These are phyloP conservation scores for Gallinago media DNA, from an alignment of 2,113 vertebrate genomes.

Conservation along the genomic window DNA sequence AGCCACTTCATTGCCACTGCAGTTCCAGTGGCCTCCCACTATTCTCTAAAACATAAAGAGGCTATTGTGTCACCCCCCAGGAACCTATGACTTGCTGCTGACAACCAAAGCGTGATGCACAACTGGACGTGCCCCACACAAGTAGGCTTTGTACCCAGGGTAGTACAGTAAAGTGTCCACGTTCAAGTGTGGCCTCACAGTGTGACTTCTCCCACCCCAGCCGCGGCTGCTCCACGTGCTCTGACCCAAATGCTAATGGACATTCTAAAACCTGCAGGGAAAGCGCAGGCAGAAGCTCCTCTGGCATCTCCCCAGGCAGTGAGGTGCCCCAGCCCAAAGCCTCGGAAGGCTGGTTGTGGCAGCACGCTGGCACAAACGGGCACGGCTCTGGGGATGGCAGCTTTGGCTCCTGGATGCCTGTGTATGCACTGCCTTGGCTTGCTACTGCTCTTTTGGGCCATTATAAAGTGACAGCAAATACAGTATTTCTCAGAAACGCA, in stretches of 20 bases:
- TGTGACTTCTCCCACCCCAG: not conserved
- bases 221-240: not conserved
- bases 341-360: fast-evolving
- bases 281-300: not conserved
- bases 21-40: not conserved
- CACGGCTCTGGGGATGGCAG: fast-evolving
- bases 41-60: conserved; percentile 32
- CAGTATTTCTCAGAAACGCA: fast-evolving
- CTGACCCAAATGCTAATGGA: not conserved
- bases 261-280: not conserved
- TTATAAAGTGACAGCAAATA: not conserved
- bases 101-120: not conserved
- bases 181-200: conserved; percentile 14
- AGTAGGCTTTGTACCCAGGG: not conserved
- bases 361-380: fast-evolving
- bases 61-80: conserved; percentile 23
- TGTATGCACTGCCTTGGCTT: fast-evolving
- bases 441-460: not conserved
- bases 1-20: not conserved
- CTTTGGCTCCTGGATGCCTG: not conserved
- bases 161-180: not conserved
- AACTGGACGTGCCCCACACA: not conserved
- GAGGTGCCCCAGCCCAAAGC: not conserved
- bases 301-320: not conserved
- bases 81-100: not conserved